phyloP scores from a whole-genome alignment of 2,797 vertebrate species.

The Propithecus perrieri region DNA sequence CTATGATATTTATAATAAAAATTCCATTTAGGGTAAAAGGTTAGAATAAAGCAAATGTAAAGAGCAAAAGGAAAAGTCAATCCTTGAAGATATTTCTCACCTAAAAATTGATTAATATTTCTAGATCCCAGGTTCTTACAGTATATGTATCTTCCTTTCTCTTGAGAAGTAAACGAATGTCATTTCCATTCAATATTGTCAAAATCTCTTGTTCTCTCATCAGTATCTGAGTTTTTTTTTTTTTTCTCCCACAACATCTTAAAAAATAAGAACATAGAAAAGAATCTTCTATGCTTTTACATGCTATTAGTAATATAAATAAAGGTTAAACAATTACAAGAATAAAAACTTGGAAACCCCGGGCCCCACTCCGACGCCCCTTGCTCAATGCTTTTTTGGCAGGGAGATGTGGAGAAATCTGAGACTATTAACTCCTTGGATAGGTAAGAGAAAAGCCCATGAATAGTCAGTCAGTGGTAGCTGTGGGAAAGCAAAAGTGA shows the following conservation, averaged over 20 bases:
- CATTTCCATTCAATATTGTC: not conserved
- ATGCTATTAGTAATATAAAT: not conserved
- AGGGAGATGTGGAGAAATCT: not conserved
- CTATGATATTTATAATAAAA: not conserved
- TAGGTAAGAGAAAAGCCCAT: rapidly evolving
- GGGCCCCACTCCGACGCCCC: rapidly evolving
- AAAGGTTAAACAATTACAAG: not conserved
- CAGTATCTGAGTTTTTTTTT: not conserved
- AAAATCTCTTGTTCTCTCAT: not conserved
- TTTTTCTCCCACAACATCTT: not conserved
- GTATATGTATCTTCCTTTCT: not conserved
- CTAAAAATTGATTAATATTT: not conserved
- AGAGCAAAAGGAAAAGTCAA: not conserved
- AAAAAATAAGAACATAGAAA: not conserved
- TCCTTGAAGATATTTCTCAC: not conserved
- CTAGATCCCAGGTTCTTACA: not conserved
- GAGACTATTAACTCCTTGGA: not conserved
- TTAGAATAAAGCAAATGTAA: not conserved
- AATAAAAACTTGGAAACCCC: not conserved
- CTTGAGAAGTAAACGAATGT: not conserved
- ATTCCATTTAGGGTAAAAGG: not conserved
- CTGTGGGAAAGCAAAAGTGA: not conserved
- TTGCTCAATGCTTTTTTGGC: not conserved
- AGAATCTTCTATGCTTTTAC: not conserved
- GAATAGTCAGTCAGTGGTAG: too few relatives aligned